Evolutionary conservation across 2,888 invertebrate genomes (phyloP).

Genomic region (Lithophane leautieri): DNA sequence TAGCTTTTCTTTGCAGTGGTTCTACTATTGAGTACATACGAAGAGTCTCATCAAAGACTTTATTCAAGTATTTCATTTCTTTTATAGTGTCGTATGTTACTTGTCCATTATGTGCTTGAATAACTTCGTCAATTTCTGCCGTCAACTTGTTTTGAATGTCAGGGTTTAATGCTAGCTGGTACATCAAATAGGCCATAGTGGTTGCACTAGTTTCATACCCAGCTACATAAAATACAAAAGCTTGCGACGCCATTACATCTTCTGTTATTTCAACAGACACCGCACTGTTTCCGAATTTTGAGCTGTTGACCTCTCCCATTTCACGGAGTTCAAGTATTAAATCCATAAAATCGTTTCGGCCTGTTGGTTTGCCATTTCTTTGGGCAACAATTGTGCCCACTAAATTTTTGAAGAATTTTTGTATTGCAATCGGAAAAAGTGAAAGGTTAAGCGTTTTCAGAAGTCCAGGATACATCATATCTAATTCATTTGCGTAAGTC

Average conservation of each 20-base stretch:
- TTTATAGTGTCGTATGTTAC: slow-evolving; percentile 79
- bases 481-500: slow-evolving; percentile 65
- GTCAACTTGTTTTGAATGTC: slow-evolving; percentile 79
- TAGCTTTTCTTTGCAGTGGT: slow-evolving; percentile 77
- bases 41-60: slow-evolving; percentile 80
- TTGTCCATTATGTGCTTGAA: slow-evolving; percentile 72
- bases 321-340: slow-evolving; percentile 73
- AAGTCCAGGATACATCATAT: slow-evolving; percentile 76
- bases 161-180: slow-evolving; percentile 68
- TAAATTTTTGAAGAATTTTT: slow-evolving; percentile 69
- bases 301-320: slow-evolving; percentile 65
- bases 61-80: slow-evolving; percentile 81
- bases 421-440: slow-evolving; percentile 65
- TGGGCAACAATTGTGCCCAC: slow-evolving; percentile 67
- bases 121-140: slow-evolving; percentile 74
- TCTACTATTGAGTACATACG: slow-evolving; percentile 85
- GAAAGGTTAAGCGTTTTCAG: slow-evolving; percentile 69
- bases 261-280: slow-evolving; percentile 72
- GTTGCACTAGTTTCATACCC: slow-evolving; percentile 86
- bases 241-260: slow-evolving; percentile 79
- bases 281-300: slow-evolving; percentile 62
- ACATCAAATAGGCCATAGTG: slow-evolving; percentile 76
- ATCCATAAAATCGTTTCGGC: slow-evolving; percentile 78
- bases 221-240: slow-evolving; percentile 83
- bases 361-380: slow-evolving; percentile 71